Percentiles rank a stretch among this genome's conserved stretches.
Conservation (phyloP, 2,888 invertebrate species). For the Sarcophaga rosellei region DNA sequence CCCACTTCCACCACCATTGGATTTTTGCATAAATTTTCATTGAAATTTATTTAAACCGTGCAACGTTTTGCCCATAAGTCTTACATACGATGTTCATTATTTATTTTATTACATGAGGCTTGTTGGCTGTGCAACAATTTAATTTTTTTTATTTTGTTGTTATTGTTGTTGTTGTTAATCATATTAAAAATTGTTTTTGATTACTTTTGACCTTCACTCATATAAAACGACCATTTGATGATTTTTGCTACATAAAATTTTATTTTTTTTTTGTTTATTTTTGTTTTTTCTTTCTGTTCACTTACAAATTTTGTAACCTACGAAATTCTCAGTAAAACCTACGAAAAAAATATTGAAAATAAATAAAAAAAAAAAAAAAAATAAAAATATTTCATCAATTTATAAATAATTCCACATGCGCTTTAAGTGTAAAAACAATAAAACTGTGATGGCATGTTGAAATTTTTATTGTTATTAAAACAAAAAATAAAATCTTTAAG, state of each 20-base stretch:
- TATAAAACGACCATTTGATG: not conserved
- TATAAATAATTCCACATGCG: not conserved
- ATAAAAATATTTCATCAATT: not conserved
- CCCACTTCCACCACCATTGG: too few relatives aligned
- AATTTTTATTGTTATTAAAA: not conserved
- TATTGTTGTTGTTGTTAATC: not conserved
- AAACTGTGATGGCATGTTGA: not conserved
- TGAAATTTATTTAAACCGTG: too few relatives aligned
- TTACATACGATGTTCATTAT: too few relatives aligned
- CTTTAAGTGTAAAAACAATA: slow-evolving; percentile 1
- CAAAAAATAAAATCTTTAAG: not conserved
- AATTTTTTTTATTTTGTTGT: too few relatives aligned
- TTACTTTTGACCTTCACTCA: slow-evolving; percentile 27
- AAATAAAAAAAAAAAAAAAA: not conserved
- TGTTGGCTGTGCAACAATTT: not conserved
- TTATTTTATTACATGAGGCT: too few relatives aligned
- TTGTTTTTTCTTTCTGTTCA: not conserved
- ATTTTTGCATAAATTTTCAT: too few relatives aligned
- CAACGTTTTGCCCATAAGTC: too few relatives aligned
- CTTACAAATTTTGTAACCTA: not conserved
- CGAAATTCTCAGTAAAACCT: not conserved
- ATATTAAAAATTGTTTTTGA: slow-evolving; percentile 1
- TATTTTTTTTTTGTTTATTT: not conserved
- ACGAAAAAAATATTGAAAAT: not conserved
- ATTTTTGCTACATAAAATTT: not conserved